Evolutionary conservation across 23 tunicate genomes (phyloP).

Genomic region (Oikopleura vanhoeffeni): DNA sequence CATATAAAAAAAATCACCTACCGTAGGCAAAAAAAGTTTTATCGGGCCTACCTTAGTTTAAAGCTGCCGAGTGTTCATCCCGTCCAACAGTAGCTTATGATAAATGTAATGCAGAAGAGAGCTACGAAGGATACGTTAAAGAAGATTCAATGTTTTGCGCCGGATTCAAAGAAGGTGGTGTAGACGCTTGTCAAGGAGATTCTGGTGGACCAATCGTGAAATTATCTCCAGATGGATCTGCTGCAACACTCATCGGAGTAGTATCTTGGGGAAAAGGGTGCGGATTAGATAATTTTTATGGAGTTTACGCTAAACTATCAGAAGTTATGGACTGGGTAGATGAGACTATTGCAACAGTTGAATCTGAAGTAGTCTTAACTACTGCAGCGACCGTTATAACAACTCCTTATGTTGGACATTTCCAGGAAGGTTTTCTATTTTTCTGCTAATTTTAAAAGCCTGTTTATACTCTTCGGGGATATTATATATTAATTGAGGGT

Average conservation of each 20-base stretch:
- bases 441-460: too few relatives aligned
- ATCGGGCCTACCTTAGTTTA: too few relatives aligned
- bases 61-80: not conserved
- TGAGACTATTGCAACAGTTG: not conserved
- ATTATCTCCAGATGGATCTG: not conserved
- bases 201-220: conserved; percentile 26
- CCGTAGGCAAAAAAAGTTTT: too few relatives aligned
- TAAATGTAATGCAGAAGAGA: not conserved
- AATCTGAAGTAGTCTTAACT: not conserved
- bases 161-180: not conserved
- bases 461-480: too few relatives aligned
- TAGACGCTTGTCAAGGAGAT: conserved; percentile 20
- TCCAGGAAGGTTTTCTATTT: too few relatives aligned
- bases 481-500: too few relatives aligned
- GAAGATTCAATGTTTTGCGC: not conserved
- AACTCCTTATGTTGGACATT: too few relatives aligned
- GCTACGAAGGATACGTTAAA: not conserved
- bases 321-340: conserved; percentile 17
- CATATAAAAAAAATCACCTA: not conserved
- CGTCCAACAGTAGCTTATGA: not conserved
- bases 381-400: not conserved
- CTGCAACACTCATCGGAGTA: conserved; percentile 17
- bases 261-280: conserved; percentile 38
- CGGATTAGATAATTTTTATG: conserved; percentile 2
- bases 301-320: conserved; percentile 21